Conservation (phyloP, 2,888 invertebrate genomes). For the Trachelus troglodyta region DNA sequence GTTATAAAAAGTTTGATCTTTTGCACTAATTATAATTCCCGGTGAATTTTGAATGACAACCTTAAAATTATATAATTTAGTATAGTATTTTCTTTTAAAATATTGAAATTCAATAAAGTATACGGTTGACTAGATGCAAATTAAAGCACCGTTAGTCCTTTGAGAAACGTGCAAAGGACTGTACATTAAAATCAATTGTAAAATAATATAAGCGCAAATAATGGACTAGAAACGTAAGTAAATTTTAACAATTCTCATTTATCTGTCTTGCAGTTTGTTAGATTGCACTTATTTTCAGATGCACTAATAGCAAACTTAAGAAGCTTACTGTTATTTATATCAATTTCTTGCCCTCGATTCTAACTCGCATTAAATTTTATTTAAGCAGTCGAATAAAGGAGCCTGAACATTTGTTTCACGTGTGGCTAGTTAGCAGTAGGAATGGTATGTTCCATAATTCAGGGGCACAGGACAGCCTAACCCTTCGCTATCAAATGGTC, state of each 20-base stretch:
- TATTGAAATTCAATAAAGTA: background rate
- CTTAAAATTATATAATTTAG: background rate
- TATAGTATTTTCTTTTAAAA: background rate
- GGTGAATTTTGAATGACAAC: background rate
- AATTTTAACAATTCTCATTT: background rate
- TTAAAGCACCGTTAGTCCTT: background rate
- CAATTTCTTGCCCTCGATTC: background rate
- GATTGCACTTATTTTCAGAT: background rate
- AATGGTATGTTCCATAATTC: constrained; percentile 49
- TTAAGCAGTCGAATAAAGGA: background rate
- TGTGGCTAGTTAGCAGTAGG: constrained; percentile 23
- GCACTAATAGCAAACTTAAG: background rate
- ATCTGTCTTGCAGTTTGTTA: background rate
- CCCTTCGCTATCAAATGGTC: constrained; percentile 45
- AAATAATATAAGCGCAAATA: background rate
- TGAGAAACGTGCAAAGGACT: background rate
- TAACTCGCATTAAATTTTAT: background rate
- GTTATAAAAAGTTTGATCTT: background rate
- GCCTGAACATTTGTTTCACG: background rate
- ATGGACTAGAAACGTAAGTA: background rate
- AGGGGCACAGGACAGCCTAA: constrained; percentile 37
- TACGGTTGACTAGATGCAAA: background rate
- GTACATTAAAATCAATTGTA: background rate
- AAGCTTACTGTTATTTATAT: background rate
- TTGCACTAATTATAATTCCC: background rate